Conservation (phyloP, 2,113 vertebrate species). For the Oncorhynchus clarkii region DNA sequence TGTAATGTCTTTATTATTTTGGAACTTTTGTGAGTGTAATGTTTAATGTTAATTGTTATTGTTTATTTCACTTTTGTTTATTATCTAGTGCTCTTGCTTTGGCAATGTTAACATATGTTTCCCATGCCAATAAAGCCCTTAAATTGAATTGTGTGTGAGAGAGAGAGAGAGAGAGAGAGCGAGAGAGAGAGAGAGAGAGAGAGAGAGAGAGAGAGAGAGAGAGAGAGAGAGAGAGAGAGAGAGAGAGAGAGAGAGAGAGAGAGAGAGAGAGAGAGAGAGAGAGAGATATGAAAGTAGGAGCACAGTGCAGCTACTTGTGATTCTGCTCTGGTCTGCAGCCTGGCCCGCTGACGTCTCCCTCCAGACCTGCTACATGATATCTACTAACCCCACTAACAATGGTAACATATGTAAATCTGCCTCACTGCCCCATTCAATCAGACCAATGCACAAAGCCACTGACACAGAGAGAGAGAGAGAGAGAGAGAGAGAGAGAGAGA, state of each 20-base stretch:
- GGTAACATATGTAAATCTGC: constrained; percentile 77
- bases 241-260: constrained; percentile 18
- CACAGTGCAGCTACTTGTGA: constrained; percentile 56
- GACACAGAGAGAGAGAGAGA: constrained; percentile 34
- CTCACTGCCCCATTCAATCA: constrained; percentile 69
- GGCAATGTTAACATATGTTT: too few relatives aligned
- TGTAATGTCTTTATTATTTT: too few relatives aligned
- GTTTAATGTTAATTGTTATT: too few relatives aligned
- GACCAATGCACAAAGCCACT: constrained; percentile 61
- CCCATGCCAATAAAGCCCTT: too few relatives aligned
- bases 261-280: constrained; percentile 20
- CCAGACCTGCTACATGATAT: constrained; percentile 74
- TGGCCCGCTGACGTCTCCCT: constrained; percentile 61
- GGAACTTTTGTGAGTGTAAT: too few relatives aligned
- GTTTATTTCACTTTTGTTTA: too few relatives aligned
- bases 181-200: too few relatives aligned
- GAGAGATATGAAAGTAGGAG: background rate
- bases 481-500: background rate
- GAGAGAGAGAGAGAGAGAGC: too few relatives aligned
- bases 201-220: too few relatives aligned
- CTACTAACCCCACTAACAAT: constrained; percentile 75
- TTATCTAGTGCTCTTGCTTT: too few relatives aligned
- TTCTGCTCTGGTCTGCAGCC: constrained; percentile 55
- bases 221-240: background rate
- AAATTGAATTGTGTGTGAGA: too few relatives aligned